Percentiles rank a stretch among this genome's conserved stretches.
Conservation (phyloP, 2,797 vertebrate genomes). For the Etheostoma nigrum region DNA sequence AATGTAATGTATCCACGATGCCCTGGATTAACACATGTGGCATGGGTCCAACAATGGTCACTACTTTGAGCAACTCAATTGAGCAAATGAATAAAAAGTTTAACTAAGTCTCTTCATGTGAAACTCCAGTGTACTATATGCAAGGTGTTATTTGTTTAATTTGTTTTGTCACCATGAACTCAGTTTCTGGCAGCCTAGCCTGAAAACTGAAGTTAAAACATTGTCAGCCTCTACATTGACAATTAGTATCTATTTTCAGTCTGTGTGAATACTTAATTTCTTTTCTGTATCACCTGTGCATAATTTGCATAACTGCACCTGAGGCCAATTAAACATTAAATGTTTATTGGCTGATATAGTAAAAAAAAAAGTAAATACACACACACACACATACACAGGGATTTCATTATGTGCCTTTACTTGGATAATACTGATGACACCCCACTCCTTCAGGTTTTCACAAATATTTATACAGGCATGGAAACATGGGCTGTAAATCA, state of each 20-base stretch:
- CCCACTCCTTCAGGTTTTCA: not conserved
- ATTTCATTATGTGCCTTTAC: conserved; percentile 62
- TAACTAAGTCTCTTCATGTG: not conserved
- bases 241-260: not conserved
- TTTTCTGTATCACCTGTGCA: not conserved
- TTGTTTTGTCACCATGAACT: conserved; percentile 1
- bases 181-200: not conserved
- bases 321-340: conserved; percentile 7
- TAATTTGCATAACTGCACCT: conserved; percentile 35
- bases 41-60: not conserved
- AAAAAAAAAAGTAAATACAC: too few species aligned
- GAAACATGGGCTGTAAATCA: conserved; percentile 31
- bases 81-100: not conserved
- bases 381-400: not conserved
- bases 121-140: not conserved
- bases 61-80: not conserved
- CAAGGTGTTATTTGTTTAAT: not conserved
- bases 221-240: not conserved
- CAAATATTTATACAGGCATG: conserved; percentile 20
- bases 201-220: not conserved
- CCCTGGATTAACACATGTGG: not conserved
- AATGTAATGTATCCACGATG: not conserved
- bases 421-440: conserved; percentile 29
- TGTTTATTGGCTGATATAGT: conserved; percentile 37
- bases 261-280: not conserved